Conservation (phyloP, 2,113 vertebrate genomes). For the Aegotheles bennettii region DNA sequence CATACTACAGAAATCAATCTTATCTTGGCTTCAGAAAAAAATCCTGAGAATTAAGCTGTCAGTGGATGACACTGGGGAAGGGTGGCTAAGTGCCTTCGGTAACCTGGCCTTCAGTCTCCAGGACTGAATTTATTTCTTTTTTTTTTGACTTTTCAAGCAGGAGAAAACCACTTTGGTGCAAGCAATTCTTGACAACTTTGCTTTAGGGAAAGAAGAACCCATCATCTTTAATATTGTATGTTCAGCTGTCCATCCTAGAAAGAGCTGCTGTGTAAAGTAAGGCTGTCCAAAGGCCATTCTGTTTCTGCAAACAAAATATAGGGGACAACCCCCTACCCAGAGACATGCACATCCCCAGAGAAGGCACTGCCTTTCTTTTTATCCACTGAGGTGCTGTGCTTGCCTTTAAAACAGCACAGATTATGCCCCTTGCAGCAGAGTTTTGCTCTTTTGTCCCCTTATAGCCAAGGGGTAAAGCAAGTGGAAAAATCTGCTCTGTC, state of each 20-base stretch:
- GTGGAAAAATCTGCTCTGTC: neutral
- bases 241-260: neutral
- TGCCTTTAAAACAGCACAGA: neutral
- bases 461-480: neutral
- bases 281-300: neutral
- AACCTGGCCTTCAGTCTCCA: neutral
- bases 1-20: neutral
- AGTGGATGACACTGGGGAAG: neutral
- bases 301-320: neutral
- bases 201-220: neutral
- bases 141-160: neutral
- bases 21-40: neutral
- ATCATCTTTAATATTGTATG: neutral
- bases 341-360: accelerated
- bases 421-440: neutral
- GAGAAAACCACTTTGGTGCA: neutral
- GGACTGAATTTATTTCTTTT: neutral
- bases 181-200: neutral
- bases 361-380: neutral
- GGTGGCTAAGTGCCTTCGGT: neutral
- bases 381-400: neutral
- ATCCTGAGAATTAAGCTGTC: neutral
- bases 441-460: neutral
- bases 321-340: neutral
- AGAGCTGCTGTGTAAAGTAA: neutral